Evolutionary conservation across 2,888 invertebrate genomes (phyloP), one percentile per base, ranked within the genome.

Genomic region (Leptarthrus brevirostris): DNA sequence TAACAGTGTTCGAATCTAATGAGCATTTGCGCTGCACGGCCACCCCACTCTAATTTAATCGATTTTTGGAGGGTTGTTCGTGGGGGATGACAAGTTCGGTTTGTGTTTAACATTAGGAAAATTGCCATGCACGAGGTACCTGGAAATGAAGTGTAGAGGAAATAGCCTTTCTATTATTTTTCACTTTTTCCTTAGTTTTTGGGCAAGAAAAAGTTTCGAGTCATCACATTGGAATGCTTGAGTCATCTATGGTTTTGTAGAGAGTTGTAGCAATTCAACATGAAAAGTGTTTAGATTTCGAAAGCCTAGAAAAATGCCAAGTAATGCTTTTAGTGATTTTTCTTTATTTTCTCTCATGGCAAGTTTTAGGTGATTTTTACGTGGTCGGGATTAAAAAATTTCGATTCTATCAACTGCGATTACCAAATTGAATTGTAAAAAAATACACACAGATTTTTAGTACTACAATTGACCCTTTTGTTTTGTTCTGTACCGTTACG

Each of bases 111-210:
- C 54, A 54, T 26, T 49, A 52, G 52, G 69, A 69, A 69, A 69
- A 69, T 69, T 69, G 69, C 69, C 69, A 69, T 69, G 69, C 69
- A 69, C 52, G 34, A 52, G 18, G 52, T 52, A 69, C 69, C 69
- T 69, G 69, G 69, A 49, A 69, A 69, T 69, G 52, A 69, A 69
- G 52, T 49, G 52, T 69, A 22, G 5, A 34, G 69, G 52, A 69
- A 34, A 52, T 34, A 52, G 30, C 52, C 18, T 52, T 69, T 30
- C 49, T 52, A 49, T 69, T 69, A 69, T 69, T 69, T 52, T 69
- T 18, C 47, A 52, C 52, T 69, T 69, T 66, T 66, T 44, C 34
- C 52, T 69, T 14, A 34, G n/a, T 16, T 34, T 52, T 52, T 26
- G 20, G 69, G 69, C 16, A 20, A 30, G 30, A 34, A 34, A 49